Evolutionary conservation across 2,797 vertebrate genomes (phyloP).

Genomic region (Chelonia mydas): DNA sequence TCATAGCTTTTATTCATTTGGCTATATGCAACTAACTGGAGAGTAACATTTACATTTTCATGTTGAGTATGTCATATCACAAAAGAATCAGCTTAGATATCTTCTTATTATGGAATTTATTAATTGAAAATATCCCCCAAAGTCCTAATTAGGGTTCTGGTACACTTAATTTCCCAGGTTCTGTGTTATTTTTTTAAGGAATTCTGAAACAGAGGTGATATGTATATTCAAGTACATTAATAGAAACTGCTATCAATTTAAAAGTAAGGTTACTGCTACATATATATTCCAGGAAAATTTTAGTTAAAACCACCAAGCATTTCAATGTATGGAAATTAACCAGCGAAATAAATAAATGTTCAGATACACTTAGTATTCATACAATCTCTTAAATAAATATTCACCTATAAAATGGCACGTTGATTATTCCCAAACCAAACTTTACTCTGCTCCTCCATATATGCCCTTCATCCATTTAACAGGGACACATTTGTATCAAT

Average conservation of each 20-base stretch:
- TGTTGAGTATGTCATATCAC: slow-evolving; percentile 17
- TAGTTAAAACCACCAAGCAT: neutral
- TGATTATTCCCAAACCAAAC: neutral
- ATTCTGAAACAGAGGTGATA: slow-evolving; percentile 10
- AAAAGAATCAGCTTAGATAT: slow-evolving; percentile 60
- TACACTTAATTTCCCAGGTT: slow-evolving; percentile 64
- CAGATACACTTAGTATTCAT: neutral
- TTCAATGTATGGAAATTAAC: neutral
- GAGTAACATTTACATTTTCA: slow-evolving; percentile 38
- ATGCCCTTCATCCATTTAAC: neutral
- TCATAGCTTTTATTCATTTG: slow-evolving; percentile 70
- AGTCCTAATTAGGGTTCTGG: slow-evolving; percentile 59
- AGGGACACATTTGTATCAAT: neutral
- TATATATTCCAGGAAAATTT: neutral
- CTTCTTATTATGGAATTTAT: slow-evolving; percentile 40
- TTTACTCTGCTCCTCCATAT: neutral
- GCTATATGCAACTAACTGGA: slow-evolving; percentile 48
- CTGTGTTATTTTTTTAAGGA: neutral
- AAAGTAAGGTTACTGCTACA: slow-evolving; percentile 12
- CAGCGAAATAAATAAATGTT: neutral
- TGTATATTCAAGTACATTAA: neutral
- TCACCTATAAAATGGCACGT: neutral
- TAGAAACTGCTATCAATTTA: neutral
- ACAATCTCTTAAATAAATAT: neutral
- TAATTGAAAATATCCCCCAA: slow-evolving; percentile 56